These are phyloP conservation scores for Enteromius thamalakanensis DNA, from an alignment of 2,797 vertebrate genomes.

Conservation along the genomic window DNA sequence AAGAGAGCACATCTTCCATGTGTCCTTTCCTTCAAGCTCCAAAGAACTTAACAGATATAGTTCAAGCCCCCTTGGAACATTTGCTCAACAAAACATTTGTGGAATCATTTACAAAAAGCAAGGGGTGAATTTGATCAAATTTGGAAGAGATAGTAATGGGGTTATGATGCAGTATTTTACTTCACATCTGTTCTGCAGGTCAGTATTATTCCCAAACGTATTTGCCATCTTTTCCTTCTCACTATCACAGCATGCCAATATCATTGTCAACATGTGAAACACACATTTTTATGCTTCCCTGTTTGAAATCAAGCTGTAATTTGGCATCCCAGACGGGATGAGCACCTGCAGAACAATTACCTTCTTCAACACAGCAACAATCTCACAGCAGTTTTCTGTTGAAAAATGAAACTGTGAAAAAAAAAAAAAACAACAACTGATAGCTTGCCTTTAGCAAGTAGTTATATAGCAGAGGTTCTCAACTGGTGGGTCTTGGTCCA, in stretches of 20 bases:
- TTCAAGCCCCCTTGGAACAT: conserved; percentile 20
- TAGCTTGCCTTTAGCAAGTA: background rate
- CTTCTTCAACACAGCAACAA: conserved; percentile 23
- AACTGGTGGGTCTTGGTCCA: background rate
- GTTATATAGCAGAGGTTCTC: background rate
- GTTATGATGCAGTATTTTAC: conserved; percentile 12
- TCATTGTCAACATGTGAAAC: conserved; percentile 17
- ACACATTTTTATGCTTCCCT: conserved; percentile 34
- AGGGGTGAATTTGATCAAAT: conserved; percentile 25
- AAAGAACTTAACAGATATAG: conserved; percentile 11
- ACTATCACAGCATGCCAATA: conserved; percentile 34
- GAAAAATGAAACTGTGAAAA: conserved; percentile 20
- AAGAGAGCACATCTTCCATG: conserved; percentile 21
- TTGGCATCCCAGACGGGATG: conserved; percentile 11
- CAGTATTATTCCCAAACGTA: conserved; percentile 11
- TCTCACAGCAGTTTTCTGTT: conserved; percentile 8
- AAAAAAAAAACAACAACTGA: background rate
- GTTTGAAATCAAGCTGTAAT: conserved; percentile 42
- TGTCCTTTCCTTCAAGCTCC: conserved; percentile 38
- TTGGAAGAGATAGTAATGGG: background rate
- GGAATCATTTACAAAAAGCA: conserved; percentile 14
- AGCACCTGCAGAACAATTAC: conserved; percentile 39
- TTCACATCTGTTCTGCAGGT: conserved; percentile 20
- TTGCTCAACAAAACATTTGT: background rate
- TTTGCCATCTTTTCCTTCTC: conserved; percentile 12